Base-by-base conservation (phyloP, 2,113 vertebrate species). In the Psophia crepitans region DNA sequence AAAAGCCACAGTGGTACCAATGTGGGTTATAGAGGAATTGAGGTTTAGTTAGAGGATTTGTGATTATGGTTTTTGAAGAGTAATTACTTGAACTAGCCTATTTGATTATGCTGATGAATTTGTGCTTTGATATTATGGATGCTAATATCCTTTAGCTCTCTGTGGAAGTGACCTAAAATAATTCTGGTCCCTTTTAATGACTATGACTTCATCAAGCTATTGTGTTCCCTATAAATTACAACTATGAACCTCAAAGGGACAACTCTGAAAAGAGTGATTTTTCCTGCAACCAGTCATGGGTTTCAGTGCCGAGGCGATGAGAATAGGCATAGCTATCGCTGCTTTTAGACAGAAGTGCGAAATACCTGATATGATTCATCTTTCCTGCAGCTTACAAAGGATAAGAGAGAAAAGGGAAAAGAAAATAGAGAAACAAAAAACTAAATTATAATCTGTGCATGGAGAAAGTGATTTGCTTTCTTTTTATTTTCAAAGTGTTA, bases 71-170 rank as follows among this genome's bases (percentile, higher is more conserved):
- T 96, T 96, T 90, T 90, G 76, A 93, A 84, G 64, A 86, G 37
- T 92, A 96, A 93, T 95, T 94, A 81, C 43, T 84, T 89, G 64
- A 95, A 88, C 56, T 87, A 90, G 39, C 39, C 60, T 89, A 11
- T 92, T 92, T 94, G 68, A 93, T 94, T 92, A 89, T 89, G 35
- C 75, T 87, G 87, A 95, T 93, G 88, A 93, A 77, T 94, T 95
- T 90, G 27, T 90, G 66, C 79, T 96, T 95, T 89, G 85, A 81
- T 94, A 94, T 84, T 68, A 66, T 2, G 11, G 64, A 51, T 88
- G 60, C 66, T 93, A 95, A 94, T 94, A 88, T 86, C 30, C 68
- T 69, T 63, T 66, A 86, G 85, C 21, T 95, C 60, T 93, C 85
- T 54, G 0, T 89, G 68, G 87, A 92, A 92, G 58, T 94, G 93